These are phyloP conservation scores for Gallinago paraguaiae DNA, from an alignment of 2,113 vertebrate genomes.

Conservation along the genomic window DNA sequence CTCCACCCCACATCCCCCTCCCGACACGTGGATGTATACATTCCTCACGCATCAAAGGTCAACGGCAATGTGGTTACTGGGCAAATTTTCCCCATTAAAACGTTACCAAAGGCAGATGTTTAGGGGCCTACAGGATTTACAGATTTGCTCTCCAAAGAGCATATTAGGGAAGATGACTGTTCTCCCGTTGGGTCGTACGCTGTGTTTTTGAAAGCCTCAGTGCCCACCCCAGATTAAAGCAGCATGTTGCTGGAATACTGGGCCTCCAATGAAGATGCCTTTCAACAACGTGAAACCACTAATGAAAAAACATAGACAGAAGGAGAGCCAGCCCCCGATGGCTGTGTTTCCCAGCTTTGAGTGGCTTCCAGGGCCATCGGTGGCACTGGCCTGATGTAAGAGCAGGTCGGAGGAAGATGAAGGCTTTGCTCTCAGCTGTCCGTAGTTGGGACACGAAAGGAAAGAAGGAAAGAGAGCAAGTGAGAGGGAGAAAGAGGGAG, in stretches of 20 bases:
- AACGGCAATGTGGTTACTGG: slow-evolving; percentile 46
- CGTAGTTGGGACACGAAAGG: neutral
- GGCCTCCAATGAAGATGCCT: slow-evolving; percentile 72
- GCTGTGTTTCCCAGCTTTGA: slow-evolving; percentile 48
- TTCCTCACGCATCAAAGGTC: slow-evolving; percentile 62
- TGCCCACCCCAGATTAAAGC: slow-evolving; percentile 72
- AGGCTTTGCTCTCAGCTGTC: neutral
- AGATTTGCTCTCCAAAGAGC: slow-evolving; percentile 65
- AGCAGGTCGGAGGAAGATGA: neutral
- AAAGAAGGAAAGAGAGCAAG: neutral
- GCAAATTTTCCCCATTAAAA: slow-evolving; percentile 69
- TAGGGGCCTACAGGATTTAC: slow-evolving; percentile 63
- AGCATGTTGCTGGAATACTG: slow-evolving; percentile 64
- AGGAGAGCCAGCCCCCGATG: neutral
- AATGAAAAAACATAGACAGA: slow-evolving; percentile 71
- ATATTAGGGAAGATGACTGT: slow-evolving; percentile 36
- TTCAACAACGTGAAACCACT: slow-evolving; percentile 75
- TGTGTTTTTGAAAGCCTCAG: slow-evolving; percentile 60
- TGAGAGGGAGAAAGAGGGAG: neutral
- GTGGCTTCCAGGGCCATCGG: neutral
- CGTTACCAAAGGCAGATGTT: slow-evolving; percentile 69
- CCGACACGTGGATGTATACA: neutral
- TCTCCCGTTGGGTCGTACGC: slow-evolving; percentile 43
- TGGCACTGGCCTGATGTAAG: neutral
- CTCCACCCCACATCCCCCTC: no score